Base-by-base conservation (phyloP, 1,140 invertebrate species). In the Mya arenaria region DNA sequence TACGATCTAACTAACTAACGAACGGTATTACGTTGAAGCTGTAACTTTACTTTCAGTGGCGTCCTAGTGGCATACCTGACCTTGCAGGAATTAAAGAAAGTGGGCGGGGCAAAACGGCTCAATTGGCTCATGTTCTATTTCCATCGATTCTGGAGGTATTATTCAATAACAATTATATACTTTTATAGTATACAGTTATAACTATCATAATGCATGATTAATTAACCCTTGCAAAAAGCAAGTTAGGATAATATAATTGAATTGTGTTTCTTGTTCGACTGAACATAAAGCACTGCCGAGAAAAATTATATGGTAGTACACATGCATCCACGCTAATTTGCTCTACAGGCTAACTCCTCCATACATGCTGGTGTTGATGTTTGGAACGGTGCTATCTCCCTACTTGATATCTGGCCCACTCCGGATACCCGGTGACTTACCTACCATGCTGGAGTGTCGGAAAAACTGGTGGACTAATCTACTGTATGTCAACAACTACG, bases 391-490 rank as follows among this genome's bases (percentile, higher is more conserved):
- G 62, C 34, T 90, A 48, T 84, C 75, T 55, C 86, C 73, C 6
- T 89, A 81, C 75, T 79, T 72, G 55, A 93, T 79, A 4, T 75
- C 71, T 17, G 90, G 90, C 1, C 90, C 91, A 0, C 30, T 87
- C 5, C 85, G 82, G 83, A 72, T 69, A 8, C n/a, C 28, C 8
- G 82, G 77, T 30, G 60, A 85, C 8, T 0, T 23, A 2, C 23
- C 37, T 5, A 44, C 36, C 25, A 77, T 77, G 74, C 56, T 73
- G 41, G 1, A 58, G 17, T 97, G 96, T 87, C 85, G 92, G 69
- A 90, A 94, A 10, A 95, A 95, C 19, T 97, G 96, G 97, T 97
- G 96, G 96, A 93, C 95, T 0, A 97, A 97, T 88, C 92, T 97
- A 25, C 92, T 97, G 1, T 97, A 97, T 89, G 94, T 97, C 23